Conservation (phyloP, 2,888 invertebrate genomes). For the Athripsodes cinereus region DNA sequence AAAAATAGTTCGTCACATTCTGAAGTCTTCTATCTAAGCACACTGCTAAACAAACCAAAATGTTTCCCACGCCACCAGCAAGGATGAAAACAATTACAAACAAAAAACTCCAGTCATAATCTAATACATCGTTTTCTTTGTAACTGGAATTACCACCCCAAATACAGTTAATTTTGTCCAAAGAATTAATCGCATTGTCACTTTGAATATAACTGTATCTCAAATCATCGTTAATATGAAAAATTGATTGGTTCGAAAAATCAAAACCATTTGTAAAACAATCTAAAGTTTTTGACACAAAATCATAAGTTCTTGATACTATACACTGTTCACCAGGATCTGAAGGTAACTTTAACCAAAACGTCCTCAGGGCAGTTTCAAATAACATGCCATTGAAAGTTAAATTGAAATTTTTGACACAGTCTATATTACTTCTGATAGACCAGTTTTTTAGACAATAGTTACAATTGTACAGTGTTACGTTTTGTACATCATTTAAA, state of each 20-base stretch:
- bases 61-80: constrained; percentile 86
- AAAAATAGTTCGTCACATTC: constrained; percentile 94
- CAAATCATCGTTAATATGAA: constrained; percentile 13
- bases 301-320: not conserved
- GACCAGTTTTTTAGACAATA: constrained; percentile 32
- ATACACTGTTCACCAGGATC: constrained; percentile 24
- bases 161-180: constrained; percentile 20
- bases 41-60: constrained; percentile 89
- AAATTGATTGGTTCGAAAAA: constrained; percentile 22
- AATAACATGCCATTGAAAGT: constrained; percentile 40
- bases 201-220: constrained; percentile 5
- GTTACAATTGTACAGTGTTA: constrained; percentile 42
- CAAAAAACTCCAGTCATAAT: constrained; percentile 76
- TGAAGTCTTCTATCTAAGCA: constrained; percentile 83
- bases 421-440: constrained; percentile 38
- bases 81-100: constrained; percentile 81
- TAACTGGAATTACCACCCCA: constrained; percentile 26
- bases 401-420: constrained; percentile 43
- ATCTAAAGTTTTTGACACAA: constrained; percentile 14
- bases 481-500: constrained; percentile 45
- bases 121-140: constrained; percentile 31
- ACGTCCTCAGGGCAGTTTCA: constrained; percentile 41
- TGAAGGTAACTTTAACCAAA: constrained; percentile 41
- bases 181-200: constrained; percentile 2
- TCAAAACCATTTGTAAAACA: constrained; percentile 21